Conservation (phyloP, 2,888 invertebrate genomes). For the Yponomeuta plumbellus region DNA sequence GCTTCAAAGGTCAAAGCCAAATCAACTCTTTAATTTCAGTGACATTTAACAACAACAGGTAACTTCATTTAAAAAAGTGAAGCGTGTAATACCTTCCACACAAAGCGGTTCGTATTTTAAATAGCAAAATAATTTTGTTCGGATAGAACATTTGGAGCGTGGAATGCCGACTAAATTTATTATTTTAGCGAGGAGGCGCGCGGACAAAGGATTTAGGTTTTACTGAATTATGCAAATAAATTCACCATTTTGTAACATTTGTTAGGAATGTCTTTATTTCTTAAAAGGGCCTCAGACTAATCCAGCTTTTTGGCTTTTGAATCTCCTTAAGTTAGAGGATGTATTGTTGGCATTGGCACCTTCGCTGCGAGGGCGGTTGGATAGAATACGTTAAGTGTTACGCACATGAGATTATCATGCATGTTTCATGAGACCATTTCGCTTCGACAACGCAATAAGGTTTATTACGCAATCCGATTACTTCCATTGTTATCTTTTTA, state of each 20-base stretch:
- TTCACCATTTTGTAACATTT: conserved; percentile 75
- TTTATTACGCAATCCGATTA: background rate
- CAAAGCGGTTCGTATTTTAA: conserved; percentile 46
- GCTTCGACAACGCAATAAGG: conserved; percentile 18
- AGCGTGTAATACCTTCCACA: conserved; percentile 22
- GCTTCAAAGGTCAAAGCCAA: background rate
- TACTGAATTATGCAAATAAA: conserved; percentile 75
- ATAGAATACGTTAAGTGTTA: conserved; percentile 18
- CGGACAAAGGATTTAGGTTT: conserved; percentile 73
- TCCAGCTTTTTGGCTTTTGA: conserved; percentile 57
- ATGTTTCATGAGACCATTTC: conserved; percentile 32
- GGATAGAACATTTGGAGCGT: conserved; percentile 61
- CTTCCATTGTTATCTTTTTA: background rate
- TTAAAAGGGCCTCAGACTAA: conserved; percentile 64
- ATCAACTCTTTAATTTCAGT: background rate
- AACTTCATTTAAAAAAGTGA: background rate
- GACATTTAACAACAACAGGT: background rate
- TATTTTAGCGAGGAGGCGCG: conserved; percentile 63
- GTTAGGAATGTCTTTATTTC: conserved; percentile 73
- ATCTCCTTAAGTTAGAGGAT: conserved; percentile 49
- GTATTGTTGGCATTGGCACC: conserved; percentile 40
- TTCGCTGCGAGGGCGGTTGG: background rate
- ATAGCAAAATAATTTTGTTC: conserved; percentile 67
- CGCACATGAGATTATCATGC: conserved; percentile 38
- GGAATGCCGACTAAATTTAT: conserved; percentile 71